phyloP scores from a whole-genome alignment of 2,113 vertebrate species.

The Amphiprion ocellaris region DNA sequence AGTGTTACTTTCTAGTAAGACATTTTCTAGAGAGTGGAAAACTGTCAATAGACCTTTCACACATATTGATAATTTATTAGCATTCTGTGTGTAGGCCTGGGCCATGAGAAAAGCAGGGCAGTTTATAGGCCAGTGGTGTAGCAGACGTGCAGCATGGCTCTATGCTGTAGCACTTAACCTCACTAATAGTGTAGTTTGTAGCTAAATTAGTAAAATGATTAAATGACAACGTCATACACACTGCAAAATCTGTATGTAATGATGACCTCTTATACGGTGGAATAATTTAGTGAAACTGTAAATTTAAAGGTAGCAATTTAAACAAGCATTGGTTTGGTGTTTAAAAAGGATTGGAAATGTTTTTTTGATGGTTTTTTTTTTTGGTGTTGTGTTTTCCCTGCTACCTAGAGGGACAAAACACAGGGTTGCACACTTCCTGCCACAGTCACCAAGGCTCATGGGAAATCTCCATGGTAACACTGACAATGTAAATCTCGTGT shows the following conservation, averaged over 20 bases:
- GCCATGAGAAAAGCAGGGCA: not conserved
- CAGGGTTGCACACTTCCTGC: constrained; percentile 24
- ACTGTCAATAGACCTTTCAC: not conserved
- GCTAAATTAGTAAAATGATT: not conserved
- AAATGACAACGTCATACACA: not conserved
- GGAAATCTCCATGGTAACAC: constrained; percentile 60
- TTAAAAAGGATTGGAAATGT: not conserved
- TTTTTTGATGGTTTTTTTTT: not conserved
- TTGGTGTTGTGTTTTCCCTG: not conserved
- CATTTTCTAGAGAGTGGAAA: not conserved
- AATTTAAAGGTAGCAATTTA: not conserved
- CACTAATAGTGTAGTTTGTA: not conserved
- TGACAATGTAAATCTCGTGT: constrained; percentile 58
- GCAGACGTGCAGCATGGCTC: not conserved
- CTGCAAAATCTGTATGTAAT: not conserved
- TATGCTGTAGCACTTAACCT: not conserved
- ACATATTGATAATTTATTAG: not conserved
- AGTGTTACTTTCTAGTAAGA: not conserved
- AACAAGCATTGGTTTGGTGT: not conserved
- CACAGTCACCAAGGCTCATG: constrained; percentile 27
- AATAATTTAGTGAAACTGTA: no score
- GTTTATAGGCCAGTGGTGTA: not conserved
- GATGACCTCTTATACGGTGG: not conserved
- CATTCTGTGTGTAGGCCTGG: not conserved
- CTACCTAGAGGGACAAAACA: constrained; percentile 33